A percentile compares a stretch with the other conserved stretches of the same genome.
Evolutionary conservation across 1,140 invertebrate species (phyloP).

Genomic region (Meloidogyne chitwoodi): DNA sequence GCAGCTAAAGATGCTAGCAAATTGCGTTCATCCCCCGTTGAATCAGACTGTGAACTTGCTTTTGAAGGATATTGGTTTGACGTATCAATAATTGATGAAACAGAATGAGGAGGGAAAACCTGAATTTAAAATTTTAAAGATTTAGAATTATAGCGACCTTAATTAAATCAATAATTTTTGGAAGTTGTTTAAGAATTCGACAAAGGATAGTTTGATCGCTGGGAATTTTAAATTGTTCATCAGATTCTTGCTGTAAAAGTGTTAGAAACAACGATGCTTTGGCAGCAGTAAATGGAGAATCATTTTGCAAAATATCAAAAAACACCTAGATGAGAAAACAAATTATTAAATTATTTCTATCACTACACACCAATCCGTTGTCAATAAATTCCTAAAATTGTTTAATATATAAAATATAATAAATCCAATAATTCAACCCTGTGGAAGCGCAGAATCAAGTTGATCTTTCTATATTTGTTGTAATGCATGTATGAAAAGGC

Average conservation of each 20-base stretch:
- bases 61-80: neutral
- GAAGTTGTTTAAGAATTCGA: slow-evolving; percentile 30
- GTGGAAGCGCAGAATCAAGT: slow-evolving; percentile 38
- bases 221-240: slow-evolving; percentile 25
- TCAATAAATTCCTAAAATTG: slow-evolving; percentile 30
- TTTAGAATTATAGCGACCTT: slow-evolving; percentile 3
- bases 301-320: slow-evolving; percentile 32
- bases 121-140: neutral
- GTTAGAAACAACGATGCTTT: slow-evolving; percentile 30
- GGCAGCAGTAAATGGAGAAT: slow-evolving; percentile 32
- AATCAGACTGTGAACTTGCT: slow-evolving; percentile 14
- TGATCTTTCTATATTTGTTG: slow-evolving; percentile 18
- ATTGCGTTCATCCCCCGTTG: neutral
- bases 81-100: neutral
- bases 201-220: slow-evolving; percentile 26
- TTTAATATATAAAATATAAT: neutral
- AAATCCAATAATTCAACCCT: neutral
- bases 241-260: slow-evolving; percentile 23
- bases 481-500: slow-evolving; percentile 34
- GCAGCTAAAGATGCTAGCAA: neutral
- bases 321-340: slow-evolving; percentile 17
- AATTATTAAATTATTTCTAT: neutral
- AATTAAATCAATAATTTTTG: slow-evolving; percentile 19
- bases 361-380: slow-evolving; percentile 27
- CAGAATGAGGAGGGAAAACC: neutral